Percentiles rank a stretch among this genome's conserved stretches.
Conservation (phyloP, 2,888 invertebrate species). For the Chironomus tentans region DNA sequence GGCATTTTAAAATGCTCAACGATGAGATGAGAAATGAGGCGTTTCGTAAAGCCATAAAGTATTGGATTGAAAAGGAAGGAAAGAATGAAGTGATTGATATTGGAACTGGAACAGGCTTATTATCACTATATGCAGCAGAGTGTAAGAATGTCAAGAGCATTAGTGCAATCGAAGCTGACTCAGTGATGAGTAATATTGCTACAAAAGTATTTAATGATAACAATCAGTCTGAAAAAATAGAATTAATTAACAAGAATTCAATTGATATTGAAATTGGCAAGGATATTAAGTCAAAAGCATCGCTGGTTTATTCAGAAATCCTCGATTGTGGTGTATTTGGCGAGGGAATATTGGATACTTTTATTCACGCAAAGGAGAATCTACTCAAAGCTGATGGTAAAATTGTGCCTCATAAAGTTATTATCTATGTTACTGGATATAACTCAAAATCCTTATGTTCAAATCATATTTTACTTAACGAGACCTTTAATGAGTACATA, state of each 20-base stretch:
- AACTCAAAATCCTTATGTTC: slow-evolving; percentile 46
- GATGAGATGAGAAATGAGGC: slow-evolving; percentile 58
- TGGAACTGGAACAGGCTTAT: slow-evolving; percentile 67
- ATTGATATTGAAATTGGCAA: slow-evolving; percentile 45
- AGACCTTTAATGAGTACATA: slow-evolving; percentile 29
- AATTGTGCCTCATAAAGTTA: slow-evolving; percentile 53
- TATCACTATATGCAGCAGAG: slow-evolving; percentile 58
- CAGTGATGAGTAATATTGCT: slow-evolving; percentile 53
- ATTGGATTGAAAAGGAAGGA: slow-evolving; percentile 44
- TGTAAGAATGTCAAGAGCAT: slow-evolving; percentile 49
- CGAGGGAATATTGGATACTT: slow-evolving; percentile 57
- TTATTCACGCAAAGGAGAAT: slow-evolving; percentile 59
- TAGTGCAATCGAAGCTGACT: slow-evolving; percentile 59
- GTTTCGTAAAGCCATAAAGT: slow-evolving; percentile 54
- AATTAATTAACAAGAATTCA: slow-evolving; percentile 52
- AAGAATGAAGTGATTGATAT: slow-evolving; percentile 57
- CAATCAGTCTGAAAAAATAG: slow-evolving; percentile 37
- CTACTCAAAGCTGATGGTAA: slow-evolving; percentile 46
- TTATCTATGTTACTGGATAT: slow-evolving; percentile 54
- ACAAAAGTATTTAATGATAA: slow-evolving; percentile 48
- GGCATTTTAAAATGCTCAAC: slow-evolving; percentile 80
- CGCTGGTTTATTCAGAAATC: slow-evolving; percentile 64
- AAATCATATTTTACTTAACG: slow-evolving; percentile 38
- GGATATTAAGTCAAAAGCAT: slow-evolving; percentile 46
- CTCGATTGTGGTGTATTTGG: slow-evolving; percentile 75